A percentile compares a stretch with the other conserved stretches of the same genome.
These are phyloP conservation scores for Philotrypesis tridentata DNA, from an alignment of 1,140 invertebrate genomes.

Conservation along the genomic window DNA sequence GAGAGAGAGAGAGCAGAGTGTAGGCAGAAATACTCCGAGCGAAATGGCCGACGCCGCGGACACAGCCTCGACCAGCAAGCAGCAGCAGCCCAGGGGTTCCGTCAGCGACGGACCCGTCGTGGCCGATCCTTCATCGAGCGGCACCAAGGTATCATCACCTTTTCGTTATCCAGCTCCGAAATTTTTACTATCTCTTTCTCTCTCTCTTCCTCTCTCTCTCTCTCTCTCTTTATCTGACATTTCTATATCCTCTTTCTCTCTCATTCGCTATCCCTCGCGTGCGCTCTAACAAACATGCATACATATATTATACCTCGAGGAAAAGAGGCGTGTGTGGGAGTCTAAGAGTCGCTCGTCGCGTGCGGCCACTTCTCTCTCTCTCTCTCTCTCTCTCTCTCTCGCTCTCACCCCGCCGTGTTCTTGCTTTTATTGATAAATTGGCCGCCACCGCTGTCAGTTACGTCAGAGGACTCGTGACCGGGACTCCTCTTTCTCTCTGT, in stretches of 20 bases:
- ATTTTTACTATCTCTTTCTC: background rate
- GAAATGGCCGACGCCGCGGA: constrained; percentile 35
- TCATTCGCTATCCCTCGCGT: too few species aligned
- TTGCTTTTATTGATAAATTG: constrained; percentile 40
- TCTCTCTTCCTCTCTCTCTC: background rate
- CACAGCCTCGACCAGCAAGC: constrained; percentile 6
- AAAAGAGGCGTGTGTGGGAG: background rate
- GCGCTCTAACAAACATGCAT: background rate
- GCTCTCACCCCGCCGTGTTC: background rate
- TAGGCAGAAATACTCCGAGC: background rate
- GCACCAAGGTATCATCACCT: constrained; percentile 36
- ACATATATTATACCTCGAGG: background rate
- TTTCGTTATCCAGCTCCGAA: background rate
- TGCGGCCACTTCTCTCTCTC: constrained; percentile 1
- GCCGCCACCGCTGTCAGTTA: constrained; percentile 3
- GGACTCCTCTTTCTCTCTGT: constrained; percentile 13
- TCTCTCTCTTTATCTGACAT: background rate
- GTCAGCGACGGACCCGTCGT: constrained; percentile 38
- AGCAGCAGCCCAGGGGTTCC: constrained; percentile 10
- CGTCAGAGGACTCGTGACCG: constrained; percentile 49
- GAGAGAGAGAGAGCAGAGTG: background rate
- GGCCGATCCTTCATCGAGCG: constrained; percentile 10
- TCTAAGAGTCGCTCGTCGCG: background rate
- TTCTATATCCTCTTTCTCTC: background rate
- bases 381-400: background rate